Conservation (phyloP, 2,113 vertebrate genomes). For the Sakesphorus luctuosus region DNA sequence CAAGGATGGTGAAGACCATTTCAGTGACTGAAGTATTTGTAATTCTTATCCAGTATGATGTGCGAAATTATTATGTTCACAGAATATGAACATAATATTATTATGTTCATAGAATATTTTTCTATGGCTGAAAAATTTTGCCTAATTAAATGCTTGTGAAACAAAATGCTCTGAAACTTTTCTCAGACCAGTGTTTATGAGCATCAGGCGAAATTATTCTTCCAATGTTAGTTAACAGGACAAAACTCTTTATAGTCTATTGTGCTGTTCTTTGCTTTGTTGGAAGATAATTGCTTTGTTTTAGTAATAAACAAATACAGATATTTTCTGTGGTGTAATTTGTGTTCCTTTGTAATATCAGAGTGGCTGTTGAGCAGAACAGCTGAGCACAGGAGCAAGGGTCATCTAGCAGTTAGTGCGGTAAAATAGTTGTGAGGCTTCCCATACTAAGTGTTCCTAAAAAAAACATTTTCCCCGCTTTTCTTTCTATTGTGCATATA, state of each 20-base stretch:
- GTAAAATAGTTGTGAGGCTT: neutral
- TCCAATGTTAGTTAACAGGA: neutral
- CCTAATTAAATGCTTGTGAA: neutral
- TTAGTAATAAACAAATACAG: neutral
- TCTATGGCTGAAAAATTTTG: neutral
- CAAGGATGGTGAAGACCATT: neutral
- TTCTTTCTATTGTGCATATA: neutral
- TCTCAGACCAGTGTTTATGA: neutral
- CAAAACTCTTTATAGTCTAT: neutral
- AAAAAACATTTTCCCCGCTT: neutral
- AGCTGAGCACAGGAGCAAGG: neutral
- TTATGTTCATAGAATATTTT: neutral
- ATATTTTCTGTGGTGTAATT: neutral
- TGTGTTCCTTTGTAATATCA: neutral
- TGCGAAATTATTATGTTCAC: neutral
- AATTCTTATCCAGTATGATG: neutral
- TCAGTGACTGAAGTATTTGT: neutral
- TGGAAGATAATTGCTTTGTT: neutral
- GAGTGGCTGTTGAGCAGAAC: neutral
- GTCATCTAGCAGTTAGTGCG: neutral
- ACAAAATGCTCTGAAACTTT: neutral
- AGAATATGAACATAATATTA: too few species aligned
- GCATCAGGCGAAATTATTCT: neutral
- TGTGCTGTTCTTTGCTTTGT: neutral
- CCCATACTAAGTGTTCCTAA: neutral